Conservation (phyloP, 1,140 invertebrate genomes). For the Chlorops oryzae region DNA sequence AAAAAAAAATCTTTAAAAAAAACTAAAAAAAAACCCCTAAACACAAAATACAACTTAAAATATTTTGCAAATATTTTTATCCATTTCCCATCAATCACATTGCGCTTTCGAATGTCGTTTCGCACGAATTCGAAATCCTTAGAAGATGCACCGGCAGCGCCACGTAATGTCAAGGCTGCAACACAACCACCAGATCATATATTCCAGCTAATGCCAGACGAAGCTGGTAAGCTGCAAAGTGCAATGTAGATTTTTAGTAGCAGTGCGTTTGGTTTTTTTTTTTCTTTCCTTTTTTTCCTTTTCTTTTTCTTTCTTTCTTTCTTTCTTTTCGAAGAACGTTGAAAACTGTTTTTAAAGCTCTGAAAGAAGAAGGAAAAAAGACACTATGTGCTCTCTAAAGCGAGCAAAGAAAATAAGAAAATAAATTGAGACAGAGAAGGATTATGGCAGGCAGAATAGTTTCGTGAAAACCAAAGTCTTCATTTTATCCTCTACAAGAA, state of each 20-base stretch:
- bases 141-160: constrained; percentile 47
- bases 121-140: constrained; percentile 46
- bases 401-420: too few species aligned
- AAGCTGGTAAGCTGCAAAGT: constrained; percentile 63
- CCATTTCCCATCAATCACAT: constrained; percentile 12
- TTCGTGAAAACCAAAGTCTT: too few species aligned
- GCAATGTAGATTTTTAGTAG: too few species aligned
- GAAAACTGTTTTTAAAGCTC: too few species aligned
- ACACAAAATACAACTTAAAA: constrained; percentile 14
- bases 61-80: constrained; percentile 20
- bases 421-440: too few species aligned
- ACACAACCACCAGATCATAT: constrained; percentile 52
- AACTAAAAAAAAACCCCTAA: constrained; percentile 21
- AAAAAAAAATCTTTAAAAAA: constrained; percentile 14
- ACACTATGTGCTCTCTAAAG: too few species aligned
- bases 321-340: too few species aligned
- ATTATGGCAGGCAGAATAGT: too few species aligned
- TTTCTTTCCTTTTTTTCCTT: constrained; percentile 16
- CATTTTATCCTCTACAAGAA: too few species aligned
- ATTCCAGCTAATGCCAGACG: constrained; percentile 57
- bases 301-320: constrained; percentile 6
- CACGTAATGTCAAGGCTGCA: constrained; percentile 50
- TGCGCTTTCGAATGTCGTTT: constrained; percentile 25
- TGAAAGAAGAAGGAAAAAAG: too few species aligned
- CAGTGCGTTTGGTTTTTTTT: background rate